Percentiles rank a stretch among this genome's conserved stretches.
phyloP scores from a whole-genome alignment of 2,888 invertebrate genomes.

The Hoplodrina blanda region DNA sequence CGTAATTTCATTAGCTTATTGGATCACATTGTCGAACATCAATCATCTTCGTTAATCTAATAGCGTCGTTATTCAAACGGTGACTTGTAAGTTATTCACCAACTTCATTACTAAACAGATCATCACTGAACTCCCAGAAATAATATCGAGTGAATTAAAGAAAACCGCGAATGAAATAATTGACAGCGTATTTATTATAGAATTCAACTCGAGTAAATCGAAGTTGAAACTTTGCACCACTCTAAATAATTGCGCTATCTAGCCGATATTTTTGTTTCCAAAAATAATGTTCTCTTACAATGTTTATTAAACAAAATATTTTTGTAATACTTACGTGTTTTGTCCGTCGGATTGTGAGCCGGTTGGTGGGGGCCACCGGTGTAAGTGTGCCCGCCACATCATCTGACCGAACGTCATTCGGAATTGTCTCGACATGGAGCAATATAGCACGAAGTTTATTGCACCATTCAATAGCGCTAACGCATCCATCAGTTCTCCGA shows the following conservation, averaged over 20 bases:
- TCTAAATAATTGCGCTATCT: constrained; percentile 26
- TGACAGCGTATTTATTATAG: constrained; percentile 2
- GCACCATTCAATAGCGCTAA: constrained; percentile 97
- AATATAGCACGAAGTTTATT: constrained; percentile 98
- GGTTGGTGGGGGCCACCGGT: constrained; percentile 86
- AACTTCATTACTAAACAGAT: neutral
- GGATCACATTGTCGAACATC: constrained; percentile 24
- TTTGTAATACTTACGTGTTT: constrained; percentile 88
- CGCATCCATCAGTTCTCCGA: constrained; percentile 97
- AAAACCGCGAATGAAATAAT: constrained; percentile 3
- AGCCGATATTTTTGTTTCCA: constrained; percentile 46
- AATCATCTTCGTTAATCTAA: constrained; percentile 25
- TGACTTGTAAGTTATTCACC: neutral
- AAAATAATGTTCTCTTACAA: constrained; percentile 52
- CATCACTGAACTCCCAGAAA: neutral
- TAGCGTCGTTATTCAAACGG: constrained; percentile 10
- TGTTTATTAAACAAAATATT: constrained; percentile 48
- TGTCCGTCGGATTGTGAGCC: constrained; percentile 91
- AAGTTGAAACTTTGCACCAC: constrained; percentile 6
- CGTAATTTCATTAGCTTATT: constrained; percentile 27
- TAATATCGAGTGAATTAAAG: constrained; percentile 1
- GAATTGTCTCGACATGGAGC: constrained; percentile 98
- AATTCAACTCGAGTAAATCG: constrained; percentile 4
- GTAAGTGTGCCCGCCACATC: constrained; percentile 86
- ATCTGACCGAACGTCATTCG: constrained; percentile 90